Base-by-base conservation (phyloP, 1,140 invertebrate species). In the Euglossa dilemma region DNA sequence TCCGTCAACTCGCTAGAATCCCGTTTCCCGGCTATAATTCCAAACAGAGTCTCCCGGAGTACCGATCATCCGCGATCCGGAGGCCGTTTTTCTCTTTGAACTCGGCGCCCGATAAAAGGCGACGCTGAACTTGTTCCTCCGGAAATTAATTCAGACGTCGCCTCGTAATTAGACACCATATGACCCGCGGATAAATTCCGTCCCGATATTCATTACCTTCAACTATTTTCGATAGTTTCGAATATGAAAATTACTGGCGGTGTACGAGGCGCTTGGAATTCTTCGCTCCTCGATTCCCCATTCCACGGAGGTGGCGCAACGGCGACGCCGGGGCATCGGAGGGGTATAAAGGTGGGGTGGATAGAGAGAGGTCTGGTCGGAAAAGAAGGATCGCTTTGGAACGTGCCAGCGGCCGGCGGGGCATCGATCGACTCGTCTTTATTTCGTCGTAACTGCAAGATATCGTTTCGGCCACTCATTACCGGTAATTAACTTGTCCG, bases 401-500 rank as follows among this genome's bases (percentile, higher is more conserved):
- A 81, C 71, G 18, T 74, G 61, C 0, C 50, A 23, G 57, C 18
- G n/a, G 28, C 25, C 9, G 2, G 36, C 9, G 7, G 14, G 8
- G 12, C 7, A 82, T 82, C 73, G 72, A 82, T 76, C 73, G 36
- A n/a, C 72, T 36, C 54, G 63, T 75, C 71, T 82, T 81, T 85
- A 81, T 70, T 75, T 81, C 71, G 64, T 25, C 52, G 56, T 79
- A 43, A 85, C 80, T 72, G 72, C 75, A 85, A 89, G 84, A 87
- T 89, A 89, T 88, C 87, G 87, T 89, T 83, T 77, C 87, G 63
- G 57, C 56, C 71, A 66, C 84, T 85, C 86, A 81, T 89, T 89
- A 89, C 61, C 79, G 67, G 63, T 85, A 88, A 89, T 88, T 89
- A 84, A 88, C 87, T 70, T 74, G 87, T 78, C 79, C 80, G 64